A percentile compares a stretch with the other conserved stretches of the same genome.
phyloP scores from a whole-genome alignment of 2,113 vertebrate species.

The Thamnophis sirtalis region DNA sequence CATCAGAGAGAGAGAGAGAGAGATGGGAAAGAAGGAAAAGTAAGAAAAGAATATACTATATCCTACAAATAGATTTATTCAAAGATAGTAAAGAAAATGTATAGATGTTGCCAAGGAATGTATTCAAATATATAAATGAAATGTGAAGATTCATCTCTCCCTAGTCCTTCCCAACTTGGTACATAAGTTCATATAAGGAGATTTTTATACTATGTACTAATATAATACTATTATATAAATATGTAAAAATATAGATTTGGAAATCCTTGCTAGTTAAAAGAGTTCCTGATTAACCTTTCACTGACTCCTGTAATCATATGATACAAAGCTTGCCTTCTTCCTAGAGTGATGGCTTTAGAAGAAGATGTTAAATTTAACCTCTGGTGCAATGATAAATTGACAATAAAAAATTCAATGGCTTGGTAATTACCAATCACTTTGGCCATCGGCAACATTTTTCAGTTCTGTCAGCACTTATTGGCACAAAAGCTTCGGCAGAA shows the following conservation, averaged over 20 bases:
- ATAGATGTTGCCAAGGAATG: conserved; percentile 30
- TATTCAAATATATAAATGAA: conserved; percentile 55
- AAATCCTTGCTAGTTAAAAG: conserved; percentile 81
- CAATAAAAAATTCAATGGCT: conserved; percentile 98
- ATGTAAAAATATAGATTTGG: conserved; percentile 64
- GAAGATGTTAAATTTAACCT: conserved; percentile 97
- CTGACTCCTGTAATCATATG: conserved; percentile 85
- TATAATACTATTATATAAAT: conserved; percentile 21
- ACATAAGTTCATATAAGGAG: conserved; percentile 31
- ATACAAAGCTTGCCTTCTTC: conserved; percentile 77
- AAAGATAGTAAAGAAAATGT: conserved; percentile 40
- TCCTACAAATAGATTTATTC: conserved; percentile 25
- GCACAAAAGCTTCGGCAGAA: conserved; percentile 91
- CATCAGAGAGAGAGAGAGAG: neutral
- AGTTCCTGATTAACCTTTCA: conserved; percentile 98
- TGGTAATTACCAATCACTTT: conserved; percentile 99
- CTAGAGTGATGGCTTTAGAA: conserved; percentile 86
- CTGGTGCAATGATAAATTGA: conserved; percentile 98
- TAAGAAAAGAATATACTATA: conserved; percentile 27
- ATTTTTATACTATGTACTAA: neutral
- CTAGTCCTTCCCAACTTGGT: neutral
- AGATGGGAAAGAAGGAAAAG: neutral
- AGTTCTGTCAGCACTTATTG: conserved; percentile 91
- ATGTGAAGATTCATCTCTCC: conserved; percentile 47
- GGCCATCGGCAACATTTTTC: conserved; percentile 96